Conservation (phyloP, 2,888 invertebrate species). For the Tromatobia lineatoria region DNA sequence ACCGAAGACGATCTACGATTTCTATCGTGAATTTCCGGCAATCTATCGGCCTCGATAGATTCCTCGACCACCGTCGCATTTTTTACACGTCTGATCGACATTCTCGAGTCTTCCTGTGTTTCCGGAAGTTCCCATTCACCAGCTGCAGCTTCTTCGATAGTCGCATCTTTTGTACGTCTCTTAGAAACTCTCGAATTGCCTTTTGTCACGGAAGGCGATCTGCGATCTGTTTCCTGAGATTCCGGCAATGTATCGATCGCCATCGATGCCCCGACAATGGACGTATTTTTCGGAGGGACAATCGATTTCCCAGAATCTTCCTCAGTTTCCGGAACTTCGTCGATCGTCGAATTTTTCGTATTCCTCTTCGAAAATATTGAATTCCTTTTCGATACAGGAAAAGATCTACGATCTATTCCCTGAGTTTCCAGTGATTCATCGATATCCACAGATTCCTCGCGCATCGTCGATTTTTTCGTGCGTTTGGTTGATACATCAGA, state of each 20-base stretch:
- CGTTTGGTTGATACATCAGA: not conserved
- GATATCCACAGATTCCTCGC: not conserved
- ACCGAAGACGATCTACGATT: not conserved
- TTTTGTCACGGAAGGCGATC: not conserved
- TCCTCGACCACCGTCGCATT: not conserved
- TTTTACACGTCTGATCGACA: not conserved
- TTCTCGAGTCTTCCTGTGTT: not conserved
- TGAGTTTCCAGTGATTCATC: not conserved
- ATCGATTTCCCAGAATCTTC: not conserved
- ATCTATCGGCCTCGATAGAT: not conserved
- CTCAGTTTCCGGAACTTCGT: not conserved
- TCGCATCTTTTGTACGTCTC: not conserved
- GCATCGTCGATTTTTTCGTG: not conserved
- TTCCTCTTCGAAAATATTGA: not conserved
- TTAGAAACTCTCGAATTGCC: not conserved
- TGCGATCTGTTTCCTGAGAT: not conserved
- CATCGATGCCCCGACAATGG: not conserved
- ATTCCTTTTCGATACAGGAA: not conserved
- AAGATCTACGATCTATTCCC: not conserved
- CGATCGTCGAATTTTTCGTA: not conserved
- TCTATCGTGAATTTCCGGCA: not conserved
- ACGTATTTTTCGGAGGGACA: not conserved
- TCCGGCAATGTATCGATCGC: not conserved
- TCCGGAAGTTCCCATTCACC: no score
- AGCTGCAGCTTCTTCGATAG: not conserved